These are phyloP conservation scores for Elegia similella DNA, from an alignment of 2,888 invertebrate species.

Conservation along the genomic window DNA sequence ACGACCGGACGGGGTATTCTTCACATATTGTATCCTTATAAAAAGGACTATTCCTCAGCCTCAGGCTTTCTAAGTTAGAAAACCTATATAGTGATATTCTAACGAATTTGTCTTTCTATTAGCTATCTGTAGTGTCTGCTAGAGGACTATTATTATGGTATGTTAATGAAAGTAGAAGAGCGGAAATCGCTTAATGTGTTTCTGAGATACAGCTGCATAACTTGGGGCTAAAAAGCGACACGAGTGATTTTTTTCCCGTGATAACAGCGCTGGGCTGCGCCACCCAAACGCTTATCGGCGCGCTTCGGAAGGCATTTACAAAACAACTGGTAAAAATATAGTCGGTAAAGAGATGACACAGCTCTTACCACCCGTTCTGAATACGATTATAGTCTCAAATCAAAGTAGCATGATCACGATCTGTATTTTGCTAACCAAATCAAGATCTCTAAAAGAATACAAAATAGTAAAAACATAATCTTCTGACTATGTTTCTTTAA, in stretches of 20 bases:
- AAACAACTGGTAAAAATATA: slow-evolving; percentile 48
- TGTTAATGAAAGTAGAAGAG: slow-evolving; percentile 42
- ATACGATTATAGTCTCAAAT: too few relatives aligned
- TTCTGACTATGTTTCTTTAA: too few relatives aligned
- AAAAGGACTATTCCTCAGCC: too few relatives aligned
- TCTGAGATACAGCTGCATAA: slow-evolving; percentile 43
- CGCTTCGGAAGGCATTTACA: slow-evolving; percentile 58
- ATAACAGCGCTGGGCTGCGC: slow-evolving; percentile 60
- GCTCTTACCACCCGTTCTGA: neutral
- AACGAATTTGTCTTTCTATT: neutral
- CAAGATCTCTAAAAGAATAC: too few relatives aligned
- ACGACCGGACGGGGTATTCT: too few relatives aligned
- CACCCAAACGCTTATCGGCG: slow-evolving; percentile 72
- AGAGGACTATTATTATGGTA: slow-evolving; percentile 17
- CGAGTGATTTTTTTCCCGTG: slow-evolving; percentile 44
- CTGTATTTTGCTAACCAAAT: too few relatives aligned
- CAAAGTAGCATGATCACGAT: too few relatives aligned
- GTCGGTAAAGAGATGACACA: neutral
- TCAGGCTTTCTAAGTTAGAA: too few relatives aligned
- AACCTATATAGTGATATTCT: too few relatives aligned
- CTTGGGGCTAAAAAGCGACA: slow-evolving; percentile 27
- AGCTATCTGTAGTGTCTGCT: neutral
- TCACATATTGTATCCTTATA: too few relatives aligned
- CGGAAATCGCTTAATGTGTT: slow-evolving; percentile 55
- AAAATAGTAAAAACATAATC: too few relatives aligned